Evolutionary conservation across 2,797 vertebrate species (phyloP).

Genomic region (Amniataba percoides): DNA sequence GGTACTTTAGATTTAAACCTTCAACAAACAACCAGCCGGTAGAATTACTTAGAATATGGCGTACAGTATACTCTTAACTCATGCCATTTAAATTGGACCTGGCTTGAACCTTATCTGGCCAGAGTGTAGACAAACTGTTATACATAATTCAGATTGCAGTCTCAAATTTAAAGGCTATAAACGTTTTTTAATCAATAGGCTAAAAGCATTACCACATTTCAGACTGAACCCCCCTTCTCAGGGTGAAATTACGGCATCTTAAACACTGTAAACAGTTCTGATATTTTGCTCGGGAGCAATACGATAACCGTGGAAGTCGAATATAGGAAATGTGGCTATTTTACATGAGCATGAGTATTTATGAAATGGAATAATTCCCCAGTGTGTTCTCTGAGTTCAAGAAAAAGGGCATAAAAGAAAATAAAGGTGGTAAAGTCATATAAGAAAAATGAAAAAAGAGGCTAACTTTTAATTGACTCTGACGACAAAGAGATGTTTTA

Average conservation of each 20-base stretch:
- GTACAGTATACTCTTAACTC: background rate
- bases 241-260: background rate
- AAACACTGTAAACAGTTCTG: background rate
- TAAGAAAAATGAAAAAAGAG: background rate
- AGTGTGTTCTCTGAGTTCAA: background rate
- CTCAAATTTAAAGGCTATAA: background rate
- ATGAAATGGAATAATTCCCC: conserved; percentile 8
- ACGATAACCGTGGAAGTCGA: background rate
- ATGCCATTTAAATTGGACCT: background rate
- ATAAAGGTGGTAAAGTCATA: too few relatives aligned
- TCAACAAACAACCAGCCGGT: background rate
- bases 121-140: background rate
- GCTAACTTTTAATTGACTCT: background rate
- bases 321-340: background rate
- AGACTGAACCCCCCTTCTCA: background rate
- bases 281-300: background rate
- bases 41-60: background rate
- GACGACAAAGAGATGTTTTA: background rate
- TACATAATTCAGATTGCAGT: conserved; percentile 10
- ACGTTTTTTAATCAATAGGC: background rate
- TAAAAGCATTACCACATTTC: background rate
- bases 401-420: background rate
- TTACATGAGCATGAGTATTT: background rate
- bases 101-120: background rate
- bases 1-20: background rate